Conservation (phyloP, 1,140 invertebrate species). For the Diploscapter pachys region DNA sequence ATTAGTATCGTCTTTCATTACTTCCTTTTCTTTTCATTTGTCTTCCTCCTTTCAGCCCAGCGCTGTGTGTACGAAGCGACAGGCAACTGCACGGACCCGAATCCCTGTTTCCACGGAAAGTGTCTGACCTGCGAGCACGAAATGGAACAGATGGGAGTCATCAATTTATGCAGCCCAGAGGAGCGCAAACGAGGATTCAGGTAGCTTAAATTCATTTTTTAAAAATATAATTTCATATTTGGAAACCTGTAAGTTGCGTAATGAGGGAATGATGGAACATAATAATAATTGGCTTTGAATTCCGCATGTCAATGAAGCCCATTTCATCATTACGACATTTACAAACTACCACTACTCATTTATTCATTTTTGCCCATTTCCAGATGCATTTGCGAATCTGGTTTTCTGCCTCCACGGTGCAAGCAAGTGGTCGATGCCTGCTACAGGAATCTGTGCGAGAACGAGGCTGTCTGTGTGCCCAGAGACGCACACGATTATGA, state of each 20-base stretch:
- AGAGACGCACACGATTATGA: background rate
- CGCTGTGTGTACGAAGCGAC: constrained; percentile 1
- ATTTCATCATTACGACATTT: too few species aligned
- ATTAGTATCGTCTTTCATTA: background rate
- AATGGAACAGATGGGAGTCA: background rate
- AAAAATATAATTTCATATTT: background rate
- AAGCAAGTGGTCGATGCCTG: constrained; percentile 7
- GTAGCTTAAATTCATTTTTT: background rate
- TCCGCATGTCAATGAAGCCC: too few species aligned
- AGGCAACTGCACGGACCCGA: constrained; percentile 5
- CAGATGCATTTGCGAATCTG: constrained; percentile 7
- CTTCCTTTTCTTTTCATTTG: background rate
- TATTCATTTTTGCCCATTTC: background rate
- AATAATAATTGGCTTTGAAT: too few species aligned
- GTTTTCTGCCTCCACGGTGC: background rate
- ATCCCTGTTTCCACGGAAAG: constrained; percentile 7
- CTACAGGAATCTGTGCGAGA: constrained; percentile 1
- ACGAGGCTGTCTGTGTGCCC: constrained; percentile 7
- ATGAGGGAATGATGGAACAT: too few species aligned
- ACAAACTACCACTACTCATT: too few species aligned
- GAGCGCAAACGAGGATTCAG: constrained; percentile 1
- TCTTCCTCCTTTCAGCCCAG: constrained; percentile 6
- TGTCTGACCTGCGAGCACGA: constrained; percentile 14
- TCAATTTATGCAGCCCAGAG: background rate
- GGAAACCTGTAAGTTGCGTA: background rate